Evolutionary conservation across 2,888 invertebrate genomes (phyloP).

Genomic region (Plemyria rubiginata): DNA sequence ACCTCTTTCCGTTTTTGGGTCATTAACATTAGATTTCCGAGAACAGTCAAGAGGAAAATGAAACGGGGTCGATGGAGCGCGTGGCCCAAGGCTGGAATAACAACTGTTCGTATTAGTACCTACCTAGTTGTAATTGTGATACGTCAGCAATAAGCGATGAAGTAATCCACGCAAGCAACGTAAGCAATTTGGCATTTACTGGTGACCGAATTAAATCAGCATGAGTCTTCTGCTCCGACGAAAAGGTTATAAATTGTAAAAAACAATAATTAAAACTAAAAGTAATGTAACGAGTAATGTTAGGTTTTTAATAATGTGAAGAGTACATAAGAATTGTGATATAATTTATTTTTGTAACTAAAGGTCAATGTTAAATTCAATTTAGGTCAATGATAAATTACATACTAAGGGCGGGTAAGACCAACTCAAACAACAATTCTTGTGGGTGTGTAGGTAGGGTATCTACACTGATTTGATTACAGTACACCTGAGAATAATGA

Average conservation of each 20-base stretch:
- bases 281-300: no score
- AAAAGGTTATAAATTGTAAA: slow-evolving; percentile 11
- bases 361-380: no score
- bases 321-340: no score
- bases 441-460: not conserved
- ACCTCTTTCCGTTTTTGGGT: slow-evolving; percentile 60
- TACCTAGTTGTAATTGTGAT: slow-evolving; percentile 51
- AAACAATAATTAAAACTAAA: no score
- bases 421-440: no score
- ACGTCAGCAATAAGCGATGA: slow-evolving; percentile 48
- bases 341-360: no score
- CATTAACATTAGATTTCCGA: slow-evolving; percentile 75
- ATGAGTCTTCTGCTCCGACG: slow-evolving; percentile 24
- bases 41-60: slow-evolving; percentile 73
- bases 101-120: slow-evolving; percentile 44
- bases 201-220: slow-evolving; percentile 36
- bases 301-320: no score
- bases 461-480: no score
- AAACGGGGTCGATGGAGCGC: slow-evolving; percentile 54
- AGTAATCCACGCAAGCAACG: slow-evolving; percentile 42
- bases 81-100: slow-evolving; percentile 60
- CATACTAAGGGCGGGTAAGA: no score
- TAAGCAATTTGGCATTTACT: slow-evolving; percentile 34
- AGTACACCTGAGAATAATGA: not conserved
- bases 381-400: not conserved